Evolutionary conservation across 2,797 vertebrate genomes (phyloP), one percentile per base, ranked within the genome.

Genomic region (Danio tinwini): DNA sequence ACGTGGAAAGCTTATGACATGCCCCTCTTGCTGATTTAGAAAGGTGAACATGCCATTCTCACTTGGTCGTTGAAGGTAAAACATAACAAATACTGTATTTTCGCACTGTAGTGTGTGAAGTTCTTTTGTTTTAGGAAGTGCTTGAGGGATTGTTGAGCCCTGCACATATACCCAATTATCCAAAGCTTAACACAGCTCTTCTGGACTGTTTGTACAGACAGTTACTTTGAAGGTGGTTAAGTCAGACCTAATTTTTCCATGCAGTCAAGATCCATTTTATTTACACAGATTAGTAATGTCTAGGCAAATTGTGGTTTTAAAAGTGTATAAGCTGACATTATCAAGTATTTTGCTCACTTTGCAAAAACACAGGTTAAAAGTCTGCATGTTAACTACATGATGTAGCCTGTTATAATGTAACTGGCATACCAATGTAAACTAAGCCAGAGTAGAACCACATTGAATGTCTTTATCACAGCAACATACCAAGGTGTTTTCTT

Each of bases 11-110:
- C 81, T 75, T 86, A 78, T 87, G 86, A 84, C 68, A 82, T 83
- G 63, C 85, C 86, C 88, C 85, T 89, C 82, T 16, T 90, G 86
- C 88, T 84, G 83, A 86, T 87, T 88, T 89, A 88, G 86, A 91
- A 87, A 90, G 84, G 85, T 87, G 90, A 89, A 89, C 91, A 92
- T 92, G 85, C 89, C 86, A 90, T 78, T 85, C 77, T 17, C 39
- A 77, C 90, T 88, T 84, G 90, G 89, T 93, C 91, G 92, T 87
- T 7, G 79, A 73, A 47, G 40, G 63, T 62, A 40, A 59, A 81
- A 61, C 53, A n/a, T 29, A 76, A 61, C 62, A 84, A 53, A 75
- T 73, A 69, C 39, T 45, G 42, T 16, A 19, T 56, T 29, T 50
- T 65, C 12, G 61, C 7, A 45, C 8, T 70, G 40, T 12, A 56